phyloP scores from a whole-genome alignment of 2,113 vertebrate species.

The Leptosomus discolor region DNA sequence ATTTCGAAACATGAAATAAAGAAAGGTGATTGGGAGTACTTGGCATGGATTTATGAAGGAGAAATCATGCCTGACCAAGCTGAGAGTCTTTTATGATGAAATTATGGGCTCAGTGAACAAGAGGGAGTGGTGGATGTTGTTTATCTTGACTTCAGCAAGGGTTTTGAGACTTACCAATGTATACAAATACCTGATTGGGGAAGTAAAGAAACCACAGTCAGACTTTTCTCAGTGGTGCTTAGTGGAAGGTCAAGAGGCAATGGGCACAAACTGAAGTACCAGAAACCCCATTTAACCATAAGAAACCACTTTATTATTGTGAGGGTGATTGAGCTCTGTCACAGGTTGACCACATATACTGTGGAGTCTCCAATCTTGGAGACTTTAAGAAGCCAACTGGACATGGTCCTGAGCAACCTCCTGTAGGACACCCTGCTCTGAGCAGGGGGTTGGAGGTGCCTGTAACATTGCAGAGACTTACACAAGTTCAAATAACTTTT shows the following conservation, averaged over 20 bases:
- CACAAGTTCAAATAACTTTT: not conserved
- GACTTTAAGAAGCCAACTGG: not conserved
- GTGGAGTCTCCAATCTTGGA: not conserved
- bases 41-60: not conserved
- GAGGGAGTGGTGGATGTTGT: rapidly evolving
- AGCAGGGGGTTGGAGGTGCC: not conserved
- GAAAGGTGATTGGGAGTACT: not conserved
- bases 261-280: not conserved
- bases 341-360: not conserved
- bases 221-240: not conserved
- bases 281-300: not conserved
- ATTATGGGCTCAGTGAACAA: not conserved
- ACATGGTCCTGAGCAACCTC: not conserved
- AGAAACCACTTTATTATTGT: not conserved
- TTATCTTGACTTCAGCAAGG: not conserved
- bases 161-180: not conserved
- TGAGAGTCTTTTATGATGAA: not conserved
- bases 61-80: not conserved
- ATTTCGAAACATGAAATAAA: not conserved
- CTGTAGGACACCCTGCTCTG: not conserved
- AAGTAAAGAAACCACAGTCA: not conserved
- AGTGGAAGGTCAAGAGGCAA: not conserved
- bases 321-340: not conserved
- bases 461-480: not conserved
- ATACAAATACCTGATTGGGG: not conserved